phyloP scores from a whole-genome alignment of 2,113 vertebrate species.

The Microcebus jonahi region DNA sequence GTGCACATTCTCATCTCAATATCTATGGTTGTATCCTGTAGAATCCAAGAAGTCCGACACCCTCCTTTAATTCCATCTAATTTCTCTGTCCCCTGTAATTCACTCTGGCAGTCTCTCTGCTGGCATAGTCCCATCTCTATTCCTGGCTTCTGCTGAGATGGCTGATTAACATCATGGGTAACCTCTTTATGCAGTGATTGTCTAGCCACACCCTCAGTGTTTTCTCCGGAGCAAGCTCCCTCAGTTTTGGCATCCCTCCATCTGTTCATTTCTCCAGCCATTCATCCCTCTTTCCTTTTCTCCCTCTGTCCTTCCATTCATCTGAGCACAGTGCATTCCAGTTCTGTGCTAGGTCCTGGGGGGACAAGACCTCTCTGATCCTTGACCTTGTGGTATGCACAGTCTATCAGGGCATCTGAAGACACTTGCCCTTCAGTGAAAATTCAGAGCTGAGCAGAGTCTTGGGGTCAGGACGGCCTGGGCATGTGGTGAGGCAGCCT shows the following conservation, averaged over 20 bases:
- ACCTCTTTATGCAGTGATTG: not conserved
- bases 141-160: not conserved
- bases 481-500: not conserved
- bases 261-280: not conserved
- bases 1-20: not conserved
- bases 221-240: not conserved
- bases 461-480: not conserved
- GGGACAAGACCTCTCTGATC: not conserved
- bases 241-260: not conserved
- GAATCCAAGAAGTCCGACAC: not conserved
- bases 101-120: not conserved
- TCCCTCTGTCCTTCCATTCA: not conserved
- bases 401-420: not conserved
- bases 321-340: not conserved
- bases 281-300: not conserved
- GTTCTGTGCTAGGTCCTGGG: not conserved
- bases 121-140: not conserved
- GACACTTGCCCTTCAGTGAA: not conserved
- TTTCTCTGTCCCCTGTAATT: not conserved
- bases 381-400: not conserved
- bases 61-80: not conserved
- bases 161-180: not conserved
- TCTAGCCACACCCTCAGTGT: not conserved
- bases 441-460: not conserved
- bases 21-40: not conserved